phyloP scores from a whole-genome alignment of 2,888 invertebrate genomes.

The Parapristionchus giblindavisi region DNA sequence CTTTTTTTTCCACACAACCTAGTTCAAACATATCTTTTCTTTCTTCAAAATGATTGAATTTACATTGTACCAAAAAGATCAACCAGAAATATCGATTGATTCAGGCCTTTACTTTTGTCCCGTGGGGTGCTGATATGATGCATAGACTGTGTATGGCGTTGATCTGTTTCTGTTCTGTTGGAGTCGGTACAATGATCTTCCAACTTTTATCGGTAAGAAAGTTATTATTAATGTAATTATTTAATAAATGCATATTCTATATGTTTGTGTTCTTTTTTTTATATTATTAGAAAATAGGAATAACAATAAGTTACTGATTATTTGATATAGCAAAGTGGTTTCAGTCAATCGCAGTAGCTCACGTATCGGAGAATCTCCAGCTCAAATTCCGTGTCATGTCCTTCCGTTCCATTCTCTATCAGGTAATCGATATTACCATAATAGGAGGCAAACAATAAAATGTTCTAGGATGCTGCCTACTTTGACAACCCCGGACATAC shows the following conservation, averaged over 20 bases:
- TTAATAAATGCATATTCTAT: neutral
- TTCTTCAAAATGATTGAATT: neutral
- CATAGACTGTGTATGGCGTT: conserved; percentile 55
- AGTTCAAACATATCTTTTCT: neutral
- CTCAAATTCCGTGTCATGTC: conserved; percentile 60
- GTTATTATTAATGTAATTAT: too few species aligned
- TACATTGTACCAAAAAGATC: neutral
- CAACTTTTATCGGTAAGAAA: conserved; percentile 47
- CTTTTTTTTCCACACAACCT: neutral
- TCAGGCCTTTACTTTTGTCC: conserved; percentile 50
- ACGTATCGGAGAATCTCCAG: conserved; percentile 63
- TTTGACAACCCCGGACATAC: conserved; percentile 71
- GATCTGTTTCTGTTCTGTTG: conserved; percentile 51
- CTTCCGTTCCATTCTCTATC: conserved; percentile 69
- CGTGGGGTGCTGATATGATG: conserved; percentile 55
- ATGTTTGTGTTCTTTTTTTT: neutral
- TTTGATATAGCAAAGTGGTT: too few species aligned
- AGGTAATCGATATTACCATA: conserved; percentile 47
- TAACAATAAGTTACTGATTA: neutral
- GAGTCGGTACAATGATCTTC: conserved; percentile 52
- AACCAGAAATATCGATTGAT: too few species aligned
- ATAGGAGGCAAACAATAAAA: neutral
- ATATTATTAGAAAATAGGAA: neutral
- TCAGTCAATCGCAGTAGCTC: conserved; percentile 51
- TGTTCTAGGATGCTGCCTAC: conserved; percentile 70